Conservation (phyloP, 2,888 invertebrate genomes). For the Amphipyra berbera region DNA sequence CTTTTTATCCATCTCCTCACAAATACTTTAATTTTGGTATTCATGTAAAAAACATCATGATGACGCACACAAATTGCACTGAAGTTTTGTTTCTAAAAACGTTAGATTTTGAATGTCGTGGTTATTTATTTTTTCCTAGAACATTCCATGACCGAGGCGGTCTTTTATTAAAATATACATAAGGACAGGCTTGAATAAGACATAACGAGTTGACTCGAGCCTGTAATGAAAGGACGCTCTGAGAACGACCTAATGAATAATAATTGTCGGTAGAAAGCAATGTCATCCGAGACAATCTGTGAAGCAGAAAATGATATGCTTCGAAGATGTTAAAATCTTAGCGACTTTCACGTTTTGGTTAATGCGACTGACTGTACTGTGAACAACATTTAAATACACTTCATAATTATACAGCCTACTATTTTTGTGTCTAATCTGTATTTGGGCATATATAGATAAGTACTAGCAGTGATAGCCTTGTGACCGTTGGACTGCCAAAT, state of each 20-base stretch:
- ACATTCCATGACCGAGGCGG: slow-evolving; percentile 51
- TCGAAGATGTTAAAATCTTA: slow-evolving; percentile 43
- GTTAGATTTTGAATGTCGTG: slow-evolving; percentile 41
- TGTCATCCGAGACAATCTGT: slow-evolving; percentile 71
- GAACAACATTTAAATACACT: neutral
- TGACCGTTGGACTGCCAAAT: no score
- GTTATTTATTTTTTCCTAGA: slow-evolving; percentile 48
- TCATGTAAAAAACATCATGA: slow-evolving; percentile 4
- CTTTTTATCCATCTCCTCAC: no score
- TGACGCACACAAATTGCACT: slow-evolving; percentile 16
- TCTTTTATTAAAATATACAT: slow-evolving; percentile 80
- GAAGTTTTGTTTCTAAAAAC: slow-evolving; percentile 33
- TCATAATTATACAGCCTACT: neutral
- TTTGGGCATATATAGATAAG: no score
- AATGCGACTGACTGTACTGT: neutral
- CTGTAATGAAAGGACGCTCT: slow-evolving; percentile 78
- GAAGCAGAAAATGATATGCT: slow-evolving; percentile 50
- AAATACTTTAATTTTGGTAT: slow-evolving; percentile 5
- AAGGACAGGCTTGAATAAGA: slow-evolving; percentile 78
- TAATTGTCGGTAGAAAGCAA: slow-evolving; percentile 74
- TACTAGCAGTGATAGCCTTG: no score
- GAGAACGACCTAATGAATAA: slow-evolving; percentile 80
- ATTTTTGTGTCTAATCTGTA: no score
- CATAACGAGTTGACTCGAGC: slow-evolving; percentile 75
- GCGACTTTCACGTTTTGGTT: slow-evolving; percentile 11